Conservation (phyloP, 2,797 vertebrate species). For the Salarias fasciatus region DNA sequence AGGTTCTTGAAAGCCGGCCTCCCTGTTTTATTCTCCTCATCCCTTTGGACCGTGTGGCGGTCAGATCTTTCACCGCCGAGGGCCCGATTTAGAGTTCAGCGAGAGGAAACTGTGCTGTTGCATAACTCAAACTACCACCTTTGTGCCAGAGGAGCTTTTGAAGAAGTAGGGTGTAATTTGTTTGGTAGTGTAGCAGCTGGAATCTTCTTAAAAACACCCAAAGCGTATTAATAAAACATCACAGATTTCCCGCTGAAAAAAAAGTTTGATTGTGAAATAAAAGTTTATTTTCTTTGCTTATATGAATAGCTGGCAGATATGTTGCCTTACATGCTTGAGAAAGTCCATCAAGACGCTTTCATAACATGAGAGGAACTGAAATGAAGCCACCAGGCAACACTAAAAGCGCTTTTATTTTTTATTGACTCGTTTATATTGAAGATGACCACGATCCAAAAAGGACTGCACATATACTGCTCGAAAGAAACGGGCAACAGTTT, state of each 20-base stretch:
- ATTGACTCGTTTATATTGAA: neutral
- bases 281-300: no score
- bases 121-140: slow-evolving; percentile 42
- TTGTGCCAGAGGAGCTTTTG: slow-evolving; percentile 39
- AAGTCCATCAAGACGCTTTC: no score
- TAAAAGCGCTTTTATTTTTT: neutral
- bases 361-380: no score
- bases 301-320: no score
- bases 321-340: no score
- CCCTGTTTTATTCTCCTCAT: slow-evolving; percentile 36
- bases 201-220: slow-evolving; percentile 41
- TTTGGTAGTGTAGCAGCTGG: slow-evolving; percentile 41
- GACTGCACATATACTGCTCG: neutral
- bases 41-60: slow-evolving; percentile 4
- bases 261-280: neutral
- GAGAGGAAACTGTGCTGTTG: slow-evolving; percentile 33
- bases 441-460: slow-evolving; percentile 4
- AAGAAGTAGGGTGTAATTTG: slow-evolving; percentile 54
- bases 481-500: neutral
- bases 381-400: neutral
- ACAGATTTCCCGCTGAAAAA: no score
- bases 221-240: no score
- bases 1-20: slow-evolving; percentile 23
- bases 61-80: slow-evolving; percentile 11
- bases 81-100: slow-evolving; percentile 36